Conservation (phyloP, 2,113 vertebrate species). For the Microtus oregoni region DNA sequence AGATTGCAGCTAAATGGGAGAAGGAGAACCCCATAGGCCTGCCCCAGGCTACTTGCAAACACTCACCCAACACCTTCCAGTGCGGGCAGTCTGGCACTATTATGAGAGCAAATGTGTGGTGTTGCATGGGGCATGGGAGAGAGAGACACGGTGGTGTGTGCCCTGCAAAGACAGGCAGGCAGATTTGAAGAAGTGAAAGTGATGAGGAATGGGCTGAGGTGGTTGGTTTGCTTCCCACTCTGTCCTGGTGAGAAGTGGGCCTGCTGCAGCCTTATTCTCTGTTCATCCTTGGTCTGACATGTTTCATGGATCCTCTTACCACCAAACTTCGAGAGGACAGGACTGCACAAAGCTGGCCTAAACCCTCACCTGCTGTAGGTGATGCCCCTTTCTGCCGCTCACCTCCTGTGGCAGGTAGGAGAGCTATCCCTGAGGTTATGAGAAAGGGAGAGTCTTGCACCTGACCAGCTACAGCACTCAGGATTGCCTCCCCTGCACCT, state of each 20-base stretch:
- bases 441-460: background rate
- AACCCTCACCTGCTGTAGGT: background rate
- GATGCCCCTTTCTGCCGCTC: background rate
- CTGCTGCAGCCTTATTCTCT: background rate
- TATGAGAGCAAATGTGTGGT: background rate
- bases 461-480: background rate
- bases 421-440: background rate
- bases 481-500: background rate
- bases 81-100: background rate
- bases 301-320: background rate
- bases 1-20: background rate
- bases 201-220: too few species aligned
- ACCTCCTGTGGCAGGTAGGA: background rate
- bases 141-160: background rate
- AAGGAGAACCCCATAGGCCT: background rate
- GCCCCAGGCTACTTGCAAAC: background rate
- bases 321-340: background rate
- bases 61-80: background rate
- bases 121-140: background rate
- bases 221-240: too few species aligned
- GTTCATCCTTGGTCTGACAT: background rate
- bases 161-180: background rate
- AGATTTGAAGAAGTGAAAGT: background rate
- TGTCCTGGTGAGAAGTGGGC: background rate
- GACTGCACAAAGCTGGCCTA: background rate